phyloP scores from a whole-genome alignment of 2,888 invertebrate genomes.

The Acleris literana region DNA sequence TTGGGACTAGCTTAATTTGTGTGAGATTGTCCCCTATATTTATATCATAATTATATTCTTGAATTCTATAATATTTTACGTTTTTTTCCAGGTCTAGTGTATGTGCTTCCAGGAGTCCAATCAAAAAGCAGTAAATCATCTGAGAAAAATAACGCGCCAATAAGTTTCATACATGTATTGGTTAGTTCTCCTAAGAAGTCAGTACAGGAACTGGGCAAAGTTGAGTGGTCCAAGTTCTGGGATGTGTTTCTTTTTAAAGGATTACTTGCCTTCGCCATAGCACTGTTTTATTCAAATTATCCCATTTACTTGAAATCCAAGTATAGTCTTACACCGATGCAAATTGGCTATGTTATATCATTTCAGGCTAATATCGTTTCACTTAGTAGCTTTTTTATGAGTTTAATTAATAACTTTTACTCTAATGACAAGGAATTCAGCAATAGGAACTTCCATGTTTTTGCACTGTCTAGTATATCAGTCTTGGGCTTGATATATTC shows the following conservation, averaged over 20 bases:
- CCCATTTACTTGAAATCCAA: slow-evolving; percentile 80
- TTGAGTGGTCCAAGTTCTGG: slow-evolving; percentile 85
- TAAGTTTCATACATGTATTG: slow-evolving; percentile 41
- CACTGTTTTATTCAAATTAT: slow-evolving; percentile 85
- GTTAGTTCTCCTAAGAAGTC: slow-evolving; percentile 64
- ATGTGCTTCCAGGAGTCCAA: slow-evolving; percentile 57
- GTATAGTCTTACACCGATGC: slow-evolving; percentile 80
- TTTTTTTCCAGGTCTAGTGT: slow-evolving; percentile 65
- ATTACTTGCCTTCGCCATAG: slow-evolving; percentile 81
- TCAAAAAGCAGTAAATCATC: slow-evolving; percentile 37
- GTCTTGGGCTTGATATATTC: slow-evolving; percentile 79
- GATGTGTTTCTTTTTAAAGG: slow-evolving; percentile 84
- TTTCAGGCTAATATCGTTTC: slow-evolving; percentile 84
- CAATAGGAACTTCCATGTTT: slow-evolving; percentile 82
- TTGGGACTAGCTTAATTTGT: no score
- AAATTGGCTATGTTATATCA: slow-evolving; percentile 85
- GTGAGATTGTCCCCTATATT: no score
- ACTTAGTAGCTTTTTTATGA: slow-evolving; percentile 78
- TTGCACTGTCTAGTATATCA: slow-evolving; percentile 73
- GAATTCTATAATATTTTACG: no score
- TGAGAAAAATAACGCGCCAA: slow-evolving; percentile 39
- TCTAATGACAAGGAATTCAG: slow-evolving; percentile 73
- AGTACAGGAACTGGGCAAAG: slow-evolving; percentile 70
- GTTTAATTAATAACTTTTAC: slow-evolving; percentile 80
- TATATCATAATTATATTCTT: no score